Evolutionary conservation across 2,888 invertebrate genomes (phyloP).

Genomic region (Dicyrtomina minuta): DNA sequence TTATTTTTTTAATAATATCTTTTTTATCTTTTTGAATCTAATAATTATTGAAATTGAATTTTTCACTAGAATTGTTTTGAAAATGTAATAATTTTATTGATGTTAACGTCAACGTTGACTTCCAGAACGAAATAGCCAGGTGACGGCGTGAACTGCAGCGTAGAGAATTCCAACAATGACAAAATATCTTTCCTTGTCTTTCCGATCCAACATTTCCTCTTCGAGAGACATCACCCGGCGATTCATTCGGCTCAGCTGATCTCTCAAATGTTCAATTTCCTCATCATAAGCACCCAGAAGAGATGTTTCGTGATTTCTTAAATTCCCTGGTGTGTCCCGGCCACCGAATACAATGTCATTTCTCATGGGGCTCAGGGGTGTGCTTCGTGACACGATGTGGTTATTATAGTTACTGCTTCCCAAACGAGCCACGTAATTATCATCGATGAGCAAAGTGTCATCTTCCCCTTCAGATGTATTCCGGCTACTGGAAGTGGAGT

Average conservation of each 20-base stretch:
- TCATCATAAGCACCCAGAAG: constrained; percentile 29
- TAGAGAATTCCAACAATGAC: constrained; percentile 49
- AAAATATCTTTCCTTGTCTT: constrained; percentile 69
- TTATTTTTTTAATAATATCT: too few relatives aligned
- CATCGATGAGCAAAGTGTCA: constrained; percentile 49
- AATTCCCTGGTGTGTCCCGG: constrained; percentile 23
- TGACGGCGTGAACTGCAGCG: constrained; percentile 46
- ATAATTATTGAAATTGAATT: too few relatives aligned
- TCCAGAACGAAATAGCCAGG: constrained; percentile 47
- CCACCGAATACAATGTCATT: constrained; percentile 27
- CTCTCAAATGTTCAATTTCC: constrained; percentile 70
- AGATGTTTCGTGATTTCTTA: constrained; percentile 28
- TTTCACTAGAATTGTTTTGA: too few relatives aligned
- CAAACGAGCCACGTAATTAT: constrained; percentile 34
- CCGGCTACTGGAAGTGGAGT: constrained; percentile 17
- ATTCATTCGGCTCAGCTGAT: constrained; percentile 83
- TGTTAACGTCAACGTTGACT: constrained; percentile 28
- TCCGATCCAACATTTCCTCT: constrained; percentile 77
- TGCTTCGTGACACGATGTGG: constrained; percentile 5
- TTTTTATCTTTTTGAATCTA: too few relatives aligned
- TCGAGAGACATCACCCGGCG: constrained; percentile 83
- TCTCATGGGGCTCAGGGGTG: constrained; percentile 30
- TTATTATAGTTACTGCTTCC: constrained; percentile 21
- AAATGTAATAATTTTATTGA: neutral
- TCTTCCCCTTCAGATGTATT: constrained; percentile 43